Conservation (phyloP, 2,888 invertebrate species). For the Pseudoips prasinana region DNA sequence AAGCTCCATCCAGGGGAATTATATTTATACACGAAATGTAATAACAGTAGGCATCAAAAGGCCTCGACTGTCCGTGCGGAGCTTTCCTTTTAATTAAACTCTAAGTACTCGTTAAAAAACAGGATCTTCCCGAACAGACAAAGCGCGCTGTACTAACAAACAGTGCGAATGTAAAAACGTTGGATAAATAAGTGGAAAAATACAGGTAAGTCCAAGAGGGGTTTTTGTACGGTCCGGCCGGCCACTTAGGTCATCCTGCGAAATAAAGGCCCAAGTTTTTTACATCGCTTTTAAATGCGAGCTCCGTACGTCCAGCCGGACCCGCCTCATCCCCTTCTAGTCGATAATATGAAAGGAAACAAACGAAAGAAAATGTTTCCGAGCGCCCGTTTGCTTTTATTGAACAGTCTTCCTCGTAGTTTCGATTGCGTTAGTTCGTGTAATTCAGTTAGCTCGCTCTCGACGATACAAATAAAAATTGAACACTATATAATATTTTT, state of each 20-base stretch:
- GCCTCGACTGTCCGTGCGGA: conserved; percentile 73
- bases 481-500: conserved; percentile 49
- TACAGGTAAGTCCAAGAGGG: conserved; percentile 81
- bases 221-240: conserved; percentile 77
- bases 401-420: conserved; percentile 69
- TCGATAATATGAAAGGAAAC: conserved; percentile 78
- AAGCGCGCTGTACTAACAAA: conserved; percentile 74
- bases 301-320: conserved; percentile 66
- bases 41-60: conserved; percentile 79
- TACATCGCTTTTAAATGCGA: conserved; percentile 81
- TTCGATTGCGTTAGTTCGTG: conserved; percentile 78
- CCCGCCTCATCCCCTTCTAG: conserved; percentile 70
- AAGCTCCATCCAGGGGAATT: conserved; percentile 74
- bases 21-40: conserved; percentile 78
- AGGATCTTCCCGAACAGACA: conserved; percentile 78
- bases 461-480: conserved; percentile 52
- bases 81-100: conserved; percentile 81
- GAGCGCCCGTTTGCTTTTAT: conserved; percentile 73
- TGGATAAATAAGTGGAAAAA: conserved; percentile 82
- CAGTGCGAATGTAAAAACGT: conserved; percentile 78
- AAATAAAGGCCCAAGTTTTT: conserved; percentile 79
- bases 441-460: conserved; percentile 69
- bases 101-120: conserved; percentile 82
- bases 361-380: conserved; percentile 80
- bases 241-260: conserved; percentile 82